Percentiles rank a stretch among this genome's conserved stretches.
Evolutionary conservation across 2,888 invertebrate species (phyloP).

Genomic region (Timandra comae): DNA sequence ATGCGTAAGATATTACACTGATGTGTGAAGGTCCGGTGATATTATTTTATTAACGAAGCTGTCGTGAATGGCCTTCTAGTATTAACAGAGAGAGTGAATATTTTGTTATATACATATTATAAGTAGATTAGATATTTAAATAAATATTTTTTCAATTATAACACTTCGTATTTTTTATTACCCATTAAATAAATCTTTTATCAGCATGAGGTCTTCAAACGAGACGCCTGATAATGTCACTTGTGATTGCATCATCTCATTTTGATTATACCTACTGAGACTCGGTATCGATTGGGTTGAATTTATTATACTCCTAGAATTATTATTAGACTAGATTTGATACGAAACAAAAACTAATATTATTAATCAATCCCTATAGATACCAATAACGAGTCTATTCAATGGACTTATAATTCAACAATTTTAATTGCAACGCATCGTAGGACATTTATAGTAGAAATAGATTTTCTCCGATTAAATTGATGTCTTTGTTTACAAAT

Average conservation of each 20-base stretch:
- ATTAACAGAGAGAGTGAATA: constrained; percentile 46
- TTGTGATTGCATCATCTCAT: constrained; percentile 18
- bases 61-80: constrained; percentile 68
- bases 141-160: constrained; percentile 50
- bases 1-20: constrained; percentile 28
- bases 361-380: no score
- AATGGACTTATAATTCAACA: no score
- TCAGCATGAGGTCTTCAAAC: constrained; percentile 1
- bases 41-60: constrained; percentile 53
- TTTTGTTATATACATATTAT: constrained; percentile 51
- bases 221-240: constrained; percentile 11
- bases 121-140: constrained; percentile 38
- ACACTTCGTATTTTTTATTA: constrained; percentile 27
- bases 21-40: constrained; percentile 56
- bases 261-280: constrained; percentile 4
- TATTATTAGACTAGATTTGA: no score
- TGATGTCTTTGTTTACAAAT: not conserved
- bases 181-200: constrained; percentile 1
- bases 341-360: no score
- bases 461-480: no score
- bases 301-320: no score
- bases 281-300: no score
- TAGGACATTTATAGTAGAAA: no score
- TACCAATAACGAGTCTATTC: no score
- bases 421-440: no score